phyloP scores from a whole-genome alignment of 2,113 vertebrate genomes.

The Mohoua ochrocephala region DNA sequence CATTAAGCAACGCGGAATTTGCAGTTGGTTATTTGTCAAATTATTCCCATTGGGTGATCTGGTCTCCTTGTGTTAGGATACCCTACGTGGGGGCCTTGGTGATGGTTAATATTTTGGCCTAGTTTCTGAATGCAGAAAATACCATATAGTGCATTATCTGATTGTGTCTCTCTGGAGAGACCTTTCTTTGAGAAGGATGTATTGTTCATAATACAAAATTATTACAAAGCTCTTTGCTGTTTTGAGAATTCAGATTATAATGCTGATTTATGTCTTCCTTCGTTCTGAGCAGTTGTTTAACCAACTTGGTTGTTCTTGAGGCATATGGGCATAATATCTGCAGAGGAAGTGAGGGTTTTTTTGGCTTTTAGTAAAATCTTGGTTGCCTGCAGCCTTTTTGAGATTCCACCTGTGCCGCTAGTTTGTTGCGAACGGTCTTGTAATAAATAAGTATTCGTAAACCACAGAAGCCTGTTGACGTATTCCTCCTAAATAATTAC shows the following conservation, averaged over 20 bases:
- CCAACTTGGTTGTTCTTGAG: neutral
- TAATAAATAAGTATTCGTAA: neutral
- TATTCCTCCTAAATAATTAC: neutral
- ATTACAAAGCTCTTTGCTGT: neutral
- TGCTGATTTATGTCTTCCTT: neutral
- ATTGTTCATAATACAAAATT: neutral
- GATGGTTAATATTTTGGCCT: neutral
- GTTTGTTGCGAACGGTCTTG: neutral
- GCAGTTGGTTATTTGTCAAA: neutral
- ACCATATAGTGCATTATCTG: neutral
- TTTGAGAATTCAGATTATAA: neutral
- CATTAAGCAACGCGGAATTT: neutral
- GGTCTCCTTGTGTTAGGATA: neutral
- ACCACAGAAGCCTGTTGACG: neutral
- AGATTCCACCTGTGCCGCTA: neutral
- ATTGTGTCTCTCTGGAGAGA: neutral
- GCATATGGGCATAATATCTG: neutral
- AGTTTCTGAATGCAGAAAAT: neutral
- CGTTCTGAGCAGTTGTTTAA: neutral
- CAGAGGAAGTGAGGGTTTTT: neutral
- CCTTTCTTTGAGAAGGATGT: neutral
- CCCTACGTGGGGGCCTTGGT: neutral
- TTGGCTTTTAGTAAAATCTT: neutral
- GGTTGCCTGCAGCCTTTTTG: neutral
- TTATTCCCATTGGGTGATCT: neutral